Evolutionary conservation across 2,888 invertebrate species (phyloP), one percentile per base, ranked within the genome.

Genomic region (Mantis religiosa): DNA sequence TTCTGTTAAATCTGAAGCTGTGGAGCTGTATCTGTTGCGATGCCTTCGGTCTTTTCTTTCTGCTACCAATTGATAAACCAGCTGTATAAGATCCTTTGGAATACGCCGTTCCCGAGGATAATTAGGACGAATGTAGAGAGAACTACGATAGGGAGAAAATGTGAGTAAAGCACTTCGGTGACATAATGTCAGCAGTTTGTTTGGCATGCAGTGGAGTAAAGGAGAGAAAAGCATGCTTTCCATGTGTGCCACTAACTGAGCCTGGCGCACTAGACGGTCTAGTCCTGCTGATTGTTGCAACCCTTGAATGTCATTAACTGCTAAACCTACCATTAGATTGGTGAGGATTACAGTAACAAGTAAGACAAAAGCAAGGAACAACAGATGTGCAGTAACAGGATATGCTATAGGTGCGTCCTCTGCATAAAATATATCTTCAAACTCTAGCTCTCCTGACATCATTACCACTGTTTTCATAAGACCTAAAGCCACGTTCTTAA

Each of bases 371-470:
- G 95, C 94, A 3, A 97, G 92, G 90, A 97, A 96, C 94, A 97
- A 95, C 6, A 96, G 94, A 91, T 97, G 97, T 0, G 97, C 95
- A 0, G 97, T 97, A 15, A 95, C 94, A 0, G 96, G 96, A 92
- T 96, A 97, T 89, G 95, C 94, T 20, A 96, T 90, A 7, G 89
- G 85, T n/a, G 71, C 81, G 4, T 95, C 94, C 83, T 94, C 94
- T 91, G 92, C 91, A 88, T 96, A 97, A 92, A 97, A 97, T 90
- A 97, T 96, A 91, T 97, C 97, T 92, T 97, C 97, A 91, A 97
- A 97, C 92, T 97, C 97, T 87, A 97, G 92, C 92, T 98, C 97
- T 0, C 97, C 97, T 0, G 97, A 96, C 97, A 98, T 97, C 97
- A 98, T 97, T 91, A 97, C 96, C 25, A 97, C 95, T 0, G 97